Base-by-base conservation (phyloP, 1,140 invertebrate species). In the Apis cerana region DNA sequence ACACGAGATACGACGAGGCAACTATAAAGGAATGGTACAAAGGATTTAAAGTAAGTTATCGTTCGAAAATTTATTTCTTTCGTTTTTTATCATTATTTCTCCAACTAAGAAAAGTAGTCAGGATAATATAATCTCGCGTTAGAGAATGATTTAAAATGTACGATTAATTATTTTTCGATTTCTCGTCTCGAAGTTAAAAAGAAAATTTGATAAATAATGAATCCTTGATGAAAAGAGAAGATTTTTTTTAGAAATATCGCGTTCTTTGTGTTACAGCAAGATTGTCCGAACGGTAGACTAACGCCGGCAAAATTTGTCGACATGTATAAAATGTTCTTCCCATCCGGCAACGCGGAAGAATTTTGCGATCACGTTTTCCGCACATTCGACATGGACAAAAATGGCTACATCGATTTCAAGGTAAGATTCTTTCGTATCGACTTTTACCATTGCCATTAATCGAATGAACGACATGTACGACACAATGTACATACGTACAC, bases 241-340 rank as follows among this genome's bases (percentile, higher is more conserved):
- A 33, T 33, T 1, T 33, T 33, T 3, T 33, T 75, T 62, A 13
- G 11, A 9, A 19, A 50, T 23, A 0, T 12, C 21, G 10, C 5
- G 13, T 48, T 54, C n/a, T 58, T 27, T 50, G 58, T 75, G 76
- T 89, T 97, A 85, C 96, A 99, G 98, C 98, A 99, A 98, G 99
- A 99, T 95, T 99, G 99, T 95, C 99, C 99, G 21, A 99, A 99
- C 93, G 99, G 99, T 82, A 96, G 98, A 93, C 95, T 99, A 90
- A 99, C 98, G 65, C 98, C 98, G 74, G 97, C 98, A 76, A 99
- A 99, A 95, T 99, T 99, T 94, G 98, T 99, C 90, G 99, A 99
- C 95, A 99, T 99, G 97, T 99, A 99, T 95, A 99, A 98, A 96
- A 98, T 98, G 97, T 98, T 99, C 95, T 99, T 99, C 95, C 99